phyloP scores from a whole-genome alignment of 1,140 invertebrate species.

The Drosophila ficusphila region DNA sequence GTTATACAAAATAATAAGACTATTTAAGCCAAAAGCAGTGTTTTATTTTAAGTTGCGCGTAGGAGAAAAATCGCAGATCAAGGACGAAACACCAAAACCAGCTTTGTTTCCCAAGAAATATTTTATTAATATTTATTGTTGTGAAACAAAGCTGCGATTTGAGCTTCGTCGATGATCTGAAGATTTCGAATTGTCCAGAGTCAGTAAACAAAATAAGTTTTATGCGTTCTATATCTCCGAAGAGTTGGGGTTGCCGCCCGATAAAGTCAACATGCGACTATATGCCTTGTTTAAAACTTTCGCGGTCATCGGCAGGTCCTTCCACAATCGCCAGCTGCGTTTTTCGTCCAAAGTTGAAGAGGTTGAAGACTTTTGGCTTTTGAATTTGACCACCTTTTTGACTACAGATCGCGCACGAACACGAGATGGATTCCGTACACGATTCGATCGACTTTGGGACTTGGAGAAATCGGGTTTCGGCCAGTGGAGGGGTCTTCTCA shows the following conservation, averaged over 20 bases:
- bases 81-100: neutral
- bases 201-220: neutral
- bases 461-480: constrained; percentile 44
- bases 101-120: neutral
- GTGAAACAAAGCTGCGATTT: neutral
- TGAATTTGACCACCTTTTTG: neutral
- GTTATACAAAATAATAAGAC: neutral
- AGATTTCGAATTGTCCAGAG: neutral
- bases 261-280: constrained; percentile 1
- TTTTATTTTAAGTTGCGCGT: constrained; percentile 9
- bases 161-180: neutral
- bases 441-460: neutral
- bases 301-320: constrained; percentile 27
- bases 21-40: neutral
- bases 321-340: constrained; percentile 12
- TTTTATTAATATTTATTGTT: too few relatives aligned
- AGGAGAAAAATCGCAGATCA: neutral
- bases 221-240: neutral
- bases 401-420: neutral
- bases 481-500: constrained; percentile 57
- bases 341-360: constrained; percentile 1
- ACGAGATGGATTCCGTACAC: neutral
- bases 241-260: neutral
- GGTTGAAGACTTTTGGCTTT: neutral
- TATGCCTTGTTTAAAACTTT: constrained; percentile 27